Evolutionary conservation across 2,888 invertebrate species (phyloP), one percentile per base, ranked within the genome.

Genomic region (Apamea epomidion): DNA sequence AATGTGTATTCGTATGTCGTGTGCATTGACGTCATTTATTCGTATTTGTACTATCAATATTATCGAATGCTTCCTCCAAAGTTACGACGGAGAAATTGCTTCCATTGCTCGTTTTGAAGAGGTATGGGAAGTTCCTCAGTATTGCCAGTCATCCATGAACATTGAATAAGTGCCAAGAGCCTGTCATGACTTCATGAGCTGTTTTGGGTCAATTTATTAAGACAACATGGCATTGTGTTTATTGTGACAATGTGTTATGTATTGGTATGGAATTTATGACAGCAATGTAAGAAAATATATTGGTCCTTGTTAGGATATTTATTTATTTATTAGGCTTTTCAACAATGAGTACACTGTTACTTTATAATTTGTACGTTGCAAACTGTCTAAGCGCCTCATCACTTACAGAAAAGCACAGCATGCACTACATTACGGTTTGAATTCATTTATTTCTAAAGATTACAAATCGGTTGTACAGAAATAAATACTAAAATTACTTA

Each of bases 11-110:
- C 86, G 85, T 74, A 68, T 68, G 78, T 75, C 72, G 79, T 84
- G 87, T 81, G 81, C 80, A 84, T 3, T 87, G 75, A 78, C 87
- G 72, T 73, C 69, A 68, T 76, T 76, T 76, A 70, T 80, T 80
- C 73, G 80, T 80, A 87, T 85, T 87, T 84, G 87, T 72, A 75
- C 67, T 42, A 84, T 84, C 64, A 85, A 85, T 84, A 74, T 78
- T 74, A 80, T 69, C n/a, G 54, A 74, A 62, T 54, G 67, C 29
- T 74, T 71, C 21, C 29, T 72, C 37, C 21, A 58, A 29, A 72
- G 51, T 74, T 25, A 54, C 7, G 14, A 12, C 18, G 1, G 18
- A 78, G 21, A 68, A 77, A 82, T 78, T 68, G 71, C 71, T 72
- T 64, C 25, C 68, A 68, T 86, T 72, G 64, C 62, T 78, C 58